Evolutionary conservation across 2,113 vertebrate genomes (phyloP).

Genomic region (Saimiri boliviensis): DNA sequence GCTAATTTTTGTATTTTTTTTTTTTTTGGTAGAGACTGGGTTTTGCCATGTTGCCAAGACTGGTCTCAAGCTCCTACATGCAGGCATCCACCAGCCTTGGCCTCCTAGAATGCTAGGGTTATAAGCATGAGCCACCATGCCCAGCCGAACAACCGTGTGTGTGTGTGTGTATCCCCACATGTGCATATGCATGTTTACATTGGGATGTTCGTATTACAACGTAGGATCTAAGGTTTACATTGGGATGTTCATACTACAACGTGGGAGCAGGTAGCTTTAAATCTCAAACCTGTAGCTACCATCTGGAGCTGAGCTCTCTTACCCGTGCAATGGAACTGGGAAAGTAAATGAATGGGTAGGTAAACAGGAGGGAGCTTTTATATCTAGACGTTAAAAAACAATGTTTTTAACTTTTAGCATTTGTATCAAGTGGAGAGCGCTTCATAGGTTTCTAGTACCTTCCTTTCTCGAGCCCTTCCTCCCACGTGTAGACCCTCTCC

Average conservation of each 20-base stretch:
- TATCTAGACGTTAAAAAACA: not conserved
- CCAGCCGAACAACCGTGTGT: not conserved
- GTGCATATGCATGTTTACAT: not conserved
- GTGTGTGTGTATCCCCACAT: not conserved
- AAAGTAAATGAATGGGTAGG: not conserved
- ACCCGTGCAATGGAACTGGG: not conserved
- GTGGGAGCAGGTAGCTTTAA: not conserved
- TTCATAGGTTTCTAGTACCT: not conserved
- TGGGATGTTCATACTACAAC: not conserved
- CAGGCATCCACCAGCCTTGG: too few species aligned
- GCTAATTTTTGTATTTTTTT: too few species aligned
- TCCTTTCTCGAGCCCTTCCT: not conserved
- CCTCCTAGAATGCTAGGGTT: too few species aligned
- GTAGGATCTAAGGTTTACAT: not conserved
- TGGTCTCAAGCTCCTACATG: too few species aligned
- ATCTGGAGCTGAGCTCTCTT: not conserved
- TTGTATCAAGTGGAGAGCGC: not conserved
- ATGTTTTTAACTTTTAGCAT: not conserved
- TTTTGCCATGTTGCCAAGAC: too few species aligned
- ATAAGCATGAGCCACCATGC: too few species aligned
- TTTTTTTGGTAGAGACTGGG: too few species aligned
- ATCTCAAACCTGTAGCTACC: not conserved
- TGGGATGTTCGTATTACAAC: not conserved
- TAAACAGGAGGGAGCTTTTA: not conserved
- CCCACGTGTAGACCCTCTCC: not conserved